These are phyloP conservation scores for Silurus asotus DNA, from an alignment of 2,113 vertebrate species.

Conservation along the genomic window DNA sequence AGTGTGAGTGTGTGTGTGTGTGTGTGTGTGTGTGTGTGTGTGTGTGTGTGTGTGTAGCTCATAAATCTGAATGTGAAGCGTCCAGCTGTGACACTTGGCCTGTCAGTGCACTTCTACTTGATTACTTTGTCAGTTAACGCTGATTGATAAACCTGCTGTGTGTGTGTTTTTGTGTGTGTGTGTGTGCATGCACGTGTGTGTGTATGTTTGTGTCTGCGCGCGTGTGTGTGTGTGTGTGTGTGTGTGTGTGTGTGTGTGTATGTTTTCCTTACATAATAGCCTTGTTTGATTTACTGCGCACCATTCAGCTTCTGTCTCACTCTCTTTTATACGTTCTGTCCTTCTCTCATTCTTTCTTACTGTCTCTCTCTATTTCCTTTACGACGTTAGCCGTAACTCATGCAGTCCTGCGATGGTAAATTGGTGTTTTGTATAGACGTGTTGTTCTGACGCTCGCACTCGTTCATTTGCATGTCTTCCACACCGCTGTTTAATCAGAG, in stretches of 20 bases:
- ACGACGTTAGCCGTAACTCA: slow-evolving; percentile 6
- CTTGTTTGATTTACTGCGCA: slow-evolving; percentile 28
- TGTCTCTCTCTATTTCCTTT: neutral
- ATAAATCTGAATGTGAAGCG: slow-evolving; percentile 20
- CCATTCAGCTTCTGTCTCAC: neutral
- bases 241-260: neutral
- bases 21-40: neutral
- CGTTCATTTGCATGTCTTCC: slow-evolving; percentile 39
- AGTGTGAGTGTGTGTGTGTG: neutral
- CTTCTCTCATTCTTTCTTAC: neutral
- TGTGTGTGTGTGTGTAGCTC: neutral
- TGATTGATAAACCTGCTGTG: slow-evolving; percentile 25
- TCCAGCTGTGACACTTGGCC: slow-evolving; percentile 10
- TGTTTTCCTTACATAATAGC: neutral
- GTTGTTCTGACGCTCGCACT: neutral
- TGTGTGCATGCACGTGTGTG: too few species aligned
- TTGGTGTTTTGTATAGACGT: neutral
- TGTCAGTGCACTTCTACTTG: slow-evolving; percentile 34
- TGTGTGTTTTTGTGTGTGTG: too few species aligned
- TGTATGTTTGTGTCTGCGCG: neutral
- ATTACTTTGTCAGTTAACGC: slow-evolving; percentile 43
- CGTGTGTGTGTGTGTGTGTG: slow-evolving; percentile 3
- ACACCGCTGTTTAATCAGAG: slow-evolving; percentile 26
- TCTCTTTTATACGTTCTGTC: neutral
- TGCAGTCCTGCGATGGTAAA: slow-evolving; percentile 6